A percentile compares a stretch with the other conserved stretches of the same genome.
phyloP scores from a whole-genome alignment of 1,140 invertebrate species.

The Tigriopus japonicus region DNA sequence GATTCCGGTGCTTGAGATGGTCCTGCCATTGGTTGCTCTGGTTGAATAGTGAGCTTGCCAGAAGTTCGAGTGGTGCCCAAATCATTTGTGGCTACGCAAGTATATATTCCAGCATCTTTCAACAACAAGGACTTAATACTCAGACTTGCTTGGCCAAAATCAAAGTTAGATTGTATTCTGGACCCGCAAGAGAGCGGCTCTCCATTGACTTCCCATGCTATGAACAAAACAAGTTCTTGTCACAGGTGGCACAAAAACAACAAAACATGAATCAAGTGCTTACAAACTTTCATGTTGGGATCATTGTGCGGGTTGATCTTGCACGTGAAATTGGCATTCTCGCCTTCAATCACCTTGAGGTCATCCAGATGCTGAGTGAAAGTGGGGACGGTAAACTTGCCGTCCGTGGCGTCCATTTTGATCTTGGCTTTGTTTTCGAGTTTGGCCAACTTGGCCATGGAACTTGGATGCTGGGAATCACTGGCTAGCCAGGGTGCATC shows the following conservation, averaged over 20 bases:
- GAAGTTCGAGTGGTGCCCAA: conserved; percentile 72
- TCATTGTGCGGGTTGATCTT: conserved; percentile 82
- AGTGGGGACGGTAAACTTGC: conserved; percentile 58
- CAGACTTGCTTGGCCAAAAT: conserved; percentile 80
- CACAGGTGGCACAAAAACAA: background rate
- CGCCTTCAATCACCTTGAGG: conserved; percentile 67
- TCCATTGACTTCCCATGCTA: conserved; percentile 13
- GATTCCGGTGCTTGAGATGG: background rate
- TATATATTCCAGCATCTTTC: conserved; percentile 84
- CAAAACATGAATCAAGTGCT: conserved; percentile 13
- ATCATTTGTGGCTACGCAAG: conserved; percentile 66
- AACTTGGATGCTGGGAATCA: too few relatives aligned
- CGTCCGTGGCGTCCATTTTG: conserved; percentile 17
- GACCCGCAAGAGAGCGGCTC: conserved; percentile 28
- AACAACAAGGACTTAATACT: conserved; percentile 73
- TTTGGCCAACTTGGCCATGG: too few relatives aligned
- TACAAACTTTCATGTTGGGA: conserved; percentile 64
- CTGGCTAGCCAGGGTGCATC: too few relatives aligned
- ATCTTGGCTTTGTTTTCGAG: too few relatives aligned
- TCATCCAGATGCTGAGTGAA: conserved; percentile 80
- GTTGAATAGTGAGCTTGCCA: conserved; percentile 5
- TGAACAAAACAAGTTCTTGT: background rate
- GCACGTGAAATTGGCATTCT: conserved; percentile 83
- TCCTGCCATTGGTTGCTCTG: conserved; percentile 1
- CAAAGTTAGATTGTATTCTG: conserved; percentile 64